Conservation (phyloP, 2,797 vertebrate genomes). For the Sciaenops ocellatus region DNA sequence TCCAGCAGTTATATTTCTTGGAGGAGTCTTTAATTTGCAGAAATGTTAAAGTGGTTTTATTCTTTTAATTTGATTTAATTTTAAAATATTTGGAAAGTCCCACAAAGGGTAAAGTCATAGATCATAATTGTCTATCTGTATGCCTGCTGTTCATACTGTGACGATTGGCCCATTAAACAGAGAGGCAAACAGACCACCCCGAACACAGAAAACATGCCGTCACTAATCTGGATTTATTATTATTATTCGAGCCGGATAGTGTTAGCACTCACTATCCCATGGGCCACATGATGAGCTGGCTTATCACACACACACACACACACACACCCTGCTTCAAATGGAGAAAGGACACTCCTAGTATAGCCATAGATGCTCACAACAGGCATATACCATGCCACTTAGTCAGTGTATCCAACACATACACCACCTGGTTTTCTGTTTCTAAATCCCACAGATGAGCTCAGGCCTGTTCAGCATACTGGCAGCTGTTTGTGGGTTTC, state of each 20-base stretch:
- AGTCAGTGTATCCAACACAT: constrained; percentile 46
- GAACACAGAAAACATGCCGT: constrained; percentile 45
- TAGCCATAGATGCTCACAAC: constrained; percentile 15
- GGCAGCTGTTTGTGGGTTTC: constrained; percentile 77
- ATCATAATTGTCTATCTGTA: constrained; percentile 3
- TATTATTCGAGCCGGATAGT: constrained; percentile 44
- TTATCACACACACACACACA: constrained; percentile 47
- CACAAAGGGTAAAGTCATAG: neutral
- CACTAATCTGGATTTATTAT: constrained; percentile 74
- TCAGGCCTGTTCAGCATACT: constrained; percentile 70
- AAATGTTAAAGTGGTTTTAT: neutral
- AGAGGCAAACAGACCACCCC: constrained; percentile 44
- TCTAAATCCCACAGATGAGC: constrained; percentile 74
- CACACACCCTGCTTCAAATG: constrained; percentile 24
- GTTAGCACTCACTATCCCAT: constrained; percentile 42
- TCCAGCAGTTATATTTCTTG: neutral
- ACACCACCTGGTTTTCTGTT: constrained; percentile 74
- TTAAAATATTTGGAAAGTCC: neutral
- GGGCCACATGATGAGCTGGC: constrained; percentile 53
- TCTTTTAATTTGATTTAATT: neutral
- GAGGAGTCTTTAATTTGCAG: neutral
- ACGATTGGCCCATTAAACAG: constrained; percentile 50
- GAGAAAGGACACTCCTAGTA: constrained; percentile 6
- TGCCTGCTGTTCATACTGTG: constrained; percentile 7
- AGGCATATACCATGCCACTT: constrained; percentile 34